A percentile compares a stretch with the other conserved stretches of the same genome.
Evolutionary conservation across 2,888 invertebrate genomes (phyloP).

Genomic region (Podabrus alpinus): DNA sequence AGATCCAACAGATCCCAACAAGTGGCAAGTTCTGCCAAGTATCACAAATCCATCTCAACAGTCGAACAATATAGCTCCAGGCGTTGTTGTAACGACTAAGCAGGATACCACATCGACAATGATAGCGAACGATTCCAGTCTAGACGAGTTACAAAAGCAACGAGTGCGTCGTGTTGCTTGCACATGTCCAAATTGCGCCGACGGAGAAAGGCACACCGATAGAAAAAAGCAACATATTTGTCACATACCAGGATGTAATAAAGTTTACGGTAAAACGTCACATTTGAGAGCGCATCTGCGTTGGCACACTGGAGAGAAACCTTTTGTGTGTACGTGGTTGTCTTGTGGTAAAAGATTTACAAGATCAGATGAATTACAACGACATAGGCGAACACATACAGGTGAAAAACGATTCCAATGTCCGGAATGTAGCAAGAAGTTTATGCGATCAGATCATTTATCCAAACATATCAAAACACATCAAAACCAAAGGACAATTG

Average conservation of each 20-base stretch:
- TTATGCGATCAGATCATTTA: constrained; percentile 90
- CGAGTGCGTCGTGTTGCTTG: constrained; percentile 89
- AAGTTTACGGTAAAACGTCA: too few species aligned
- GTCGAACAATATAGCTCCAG: constrained; percentile 40
- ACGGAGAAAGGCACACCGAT: constrained; percentile 73
- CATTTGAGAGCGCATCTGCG: too few species aligned
- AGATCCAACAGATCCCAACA: constrained; percentile 80
- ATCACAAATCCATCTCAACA: constrained; percentile 47
- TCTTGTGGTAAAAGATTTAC: constrained; percentile 90
- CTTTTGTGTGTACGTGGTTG: constrained; percentile 92
- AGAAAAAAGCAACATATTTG: constrained; percentile 94
- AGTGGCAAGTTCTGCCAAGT: constrained; percentile 77
- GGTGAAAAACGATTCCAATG: too few species aligned
- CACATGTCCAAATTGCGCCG: constrained; percentile 95
- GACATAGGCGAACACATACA: too few species aligned
- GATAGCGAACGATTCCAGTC: constrained; percentile 13
- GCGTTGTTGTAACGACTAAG: constrained; percentile 44
- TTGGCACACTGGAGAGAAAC: too few species aligned
- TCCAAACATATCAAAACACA: constrained; percentile 91
- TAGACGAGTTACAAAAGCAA: constrained; percentile 59
- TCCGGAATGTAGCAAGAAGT: constrained; percentile 84
- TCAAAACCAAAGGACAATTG: constrained; percentile 67
- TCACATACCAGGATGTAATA: constrained; percentile 90
- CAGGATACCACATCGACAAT: constrained; percentile 29
- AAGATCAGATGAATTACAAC: constrained; percentile 71